These are phyloP conservation scores for Tuberolachnus salignus DNA, from an alignment of 2,888 invertebrate genomes.

Conservation along the genomic window DNA sequence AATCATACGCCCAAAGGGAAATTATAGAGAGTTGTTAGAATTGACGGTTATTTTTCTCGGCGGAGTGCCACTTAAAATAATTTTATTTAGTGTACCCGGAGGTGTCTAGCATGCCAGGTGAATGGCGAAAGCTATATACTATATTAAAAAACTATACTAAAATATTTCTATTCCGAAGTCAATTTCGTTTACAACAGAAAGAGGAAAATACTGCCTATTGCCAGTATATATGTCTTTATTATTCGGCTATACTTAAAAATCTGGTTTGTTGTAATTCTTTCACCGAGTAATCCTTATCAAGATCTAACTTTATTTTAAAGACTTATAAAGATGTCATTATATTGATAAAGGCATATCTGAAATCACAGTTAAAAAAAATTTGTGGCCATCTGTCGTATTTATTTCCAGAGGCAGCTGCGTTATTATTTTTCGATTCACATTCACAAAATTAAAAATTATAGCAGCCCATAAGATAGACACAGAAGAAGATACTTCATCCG, in stretches of 20 bases:
- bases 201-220: neutral
- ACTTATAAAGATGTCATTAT: neutral
- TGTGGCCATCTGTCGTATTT: neutral
- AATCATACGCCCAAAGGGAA: too few relatives aligned
- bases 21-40: too few relatives aligned
- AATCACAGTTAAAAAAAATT: neutral
- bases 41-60: too few relatives aligned
- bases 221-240: slow-evolving; percentile 1
- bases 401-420: neutral
- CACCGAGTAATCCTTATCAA: neutral
- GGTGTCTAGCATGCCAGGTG: too few relatives aligned
- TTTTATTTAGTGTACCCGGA: too few relatives aligned
- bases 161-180: too few relatives aligned
- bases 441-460: neutral
- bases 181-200: neutral
- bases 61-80: too few relatives aligned
- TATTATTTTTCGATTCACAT: neutral
- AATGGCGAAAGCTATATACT: too few relatives aligned
- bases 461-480: neutral
- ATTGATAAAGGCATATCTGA: slow-evolving; percentile 1
- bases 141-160: too few relatives aligned
- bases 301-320: slow-evolving; percentile 10
- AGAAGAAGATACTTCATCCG: neutral
- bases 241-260: neutral
- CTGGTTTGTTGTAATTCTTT: neutral